These are phyloP conservation scores for Dipodomys merriami DNA, from an alignment of 2,113 vertebrate species.

Conservation along the genomic window DNA sequence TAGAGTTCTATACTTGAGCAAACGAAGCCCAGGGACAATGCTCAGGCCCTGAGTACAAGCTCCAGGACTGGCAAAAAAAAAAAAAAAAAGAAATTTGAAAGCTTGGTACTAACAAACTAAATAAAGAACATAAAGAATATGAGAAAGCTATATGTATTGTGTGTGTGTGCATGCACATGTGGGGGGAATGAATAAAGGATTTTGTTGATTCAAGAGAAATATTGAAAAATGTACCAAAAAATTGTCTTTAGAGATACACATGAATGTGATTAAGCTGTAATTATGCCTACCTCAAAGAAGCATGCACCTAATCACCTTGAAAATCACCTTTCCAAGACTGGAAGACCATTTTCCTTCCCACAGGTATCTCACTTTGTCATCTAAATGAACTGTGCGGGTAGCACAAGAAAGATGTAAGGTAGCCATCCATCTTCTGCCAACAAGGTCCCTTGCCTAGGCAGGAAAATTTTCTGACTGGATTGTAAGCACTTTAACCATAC, in stretches of 20 bases:
- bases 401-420: neutral
- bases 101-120: neutral
- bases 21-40: too few species aligned
- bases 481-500: neutral
- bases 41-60: too few species aligned
- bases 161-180: neutral
- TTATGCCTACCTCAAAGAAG: neutral
- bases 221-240: slow-evolving; percentile 50
- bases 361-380: slow-evolving; percentile 3
- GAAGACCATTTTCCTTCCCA: slow-evolving; percentile 37
- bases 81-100: neutral
- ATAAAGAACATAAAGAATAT: neutral
- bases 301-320: slow-evolving; percentile 34
- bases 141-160: neutral
- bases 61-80: too few species aligned
- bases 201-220: slow-evolving; percentile 52
- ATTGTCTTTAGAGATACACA: slow-evolving; percentile 22
- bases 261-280: slow-evolving; percentile 49
- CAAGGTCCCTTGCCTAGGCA: neutral
- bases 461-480: neutral
- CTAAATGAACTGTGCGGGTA: neutral
- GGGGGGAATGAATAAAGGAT: neutral
- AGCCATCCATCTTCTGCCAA: neutral
- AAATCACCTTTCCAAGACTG: neutral
- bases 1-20: too few species aligned